Base-by-base conservation (phyloP, 2,888 invertebrate species). In the Serrognathus titanus region DNA sequence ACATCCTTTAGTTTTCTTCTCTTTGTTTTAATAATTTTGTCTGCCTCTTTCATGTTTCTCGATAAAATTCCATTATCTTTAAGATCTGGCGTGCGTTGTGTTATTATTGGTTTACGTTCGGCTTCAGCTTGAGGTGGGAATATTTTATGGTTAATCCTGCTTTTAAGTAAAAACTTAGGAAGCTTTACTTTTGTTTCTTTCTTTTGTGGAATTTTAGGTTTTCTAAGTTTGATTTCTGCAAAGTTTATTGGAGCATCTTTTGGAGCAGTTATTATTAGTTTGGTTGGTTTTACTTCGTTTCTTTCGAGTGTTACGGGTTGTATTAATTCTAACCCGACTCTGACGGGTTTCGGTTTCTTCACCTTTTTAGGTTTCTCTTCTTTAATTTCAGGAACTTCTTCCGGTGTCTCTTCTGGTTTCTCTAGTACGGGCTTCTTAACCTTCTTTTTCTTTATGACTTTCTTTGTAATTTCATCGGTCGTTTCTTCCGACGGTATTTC, bases 121-220 rank as follows among this genome's bases (percentile, higher is more conserved):
- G 63, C 47, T 67, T 76, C 75, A 20, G 57, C 61, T 43, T 60
- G 24, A 13, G 77, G 75, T 43, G 79, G 78, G 62, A 80, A 80
- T 48, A 79, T 77, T 1, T 80, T 74, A 65, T 81, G 81, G 43
- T 78, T 81, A n/a, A 90, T 87, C 62, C 87, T 81, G 71, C 89
- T 90, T 69, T 87, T 88, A 0, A 90, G 76, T 69, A 86, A 81
- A 48, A 88, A 80, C 73, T 86, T 88, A 0, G 87, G 88, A 53
- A 89, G 74, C 58, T 67, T 69, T 1, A 60, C 68, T 51, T 67
- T 65, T 3, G 53, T 58, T 60, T 71, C 72, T 63, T 71, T 72
- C 55, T 71, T 71, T 47, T 66, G 62, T 10, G 66, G 61, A 43
- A 64, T 59, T 60, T 73, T 75, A 10, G 74, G 70, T 63, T 76